phyloP scores from a whole-genome alignment of 2,113 vertebrate species.

The Seriola dumerili region DNA sequence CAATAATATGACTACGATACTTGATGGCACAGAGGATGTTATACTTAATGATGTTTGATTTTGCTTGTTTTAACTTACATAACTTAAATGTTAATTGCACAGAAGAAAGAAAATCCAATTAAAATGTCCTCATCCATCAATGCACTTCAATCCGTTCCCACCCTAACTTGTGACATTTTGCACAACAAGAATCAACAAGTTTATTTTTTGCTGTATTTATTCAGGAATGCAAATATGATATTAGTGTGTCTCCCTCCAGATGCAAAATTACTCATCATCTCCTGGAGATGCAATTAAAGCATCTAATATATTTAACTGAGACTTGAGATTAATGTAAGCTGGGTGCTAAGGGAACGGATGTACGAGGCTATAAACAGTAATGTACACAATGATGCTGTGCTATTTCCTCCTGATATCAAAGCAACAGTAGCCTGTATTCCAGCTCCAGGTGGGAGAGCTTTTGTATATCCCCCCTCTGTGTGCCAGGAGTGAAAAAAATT shows the following conservation, averaged over 20 bases:
- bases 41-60: constrained; percentile 6
- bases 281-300: constrained; percentile 13
- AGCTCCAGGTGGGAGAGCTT: constrained; percentile 36
- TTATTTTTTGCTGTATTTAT: neutral
- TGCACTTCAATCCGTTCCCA: neutral
- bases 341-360: constrained; percentile 19
- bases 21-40: neutral
- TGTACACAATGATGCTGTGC: constrained; percentile 11
- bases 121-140: constrained; percentile 18
- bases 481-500: constrained; percentile 9
- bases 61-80: constrained; percentile 1
- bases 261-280: constrained; percentile 27
- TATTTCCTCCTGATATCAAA: constrained; percentile 44
- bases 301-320: neutral
- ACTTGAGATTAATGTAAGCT: constrained; percentile 20
- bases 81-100: neutral
- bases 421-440: constrained; percentile 32
- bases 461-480: neutral
- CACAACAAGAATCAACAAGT: neutral
- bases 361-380: constrained; percentile 10
- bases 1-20: neutral
- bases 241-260: constrained; percentile 1
- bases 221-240: neutral
- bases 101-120: constrained; percentile 14
- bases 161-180: constrained; percentile 5